phyloP scores from a whole-genome alignment of 1,140 invertebrate species.

The Pteromalus puparum region DNA sequence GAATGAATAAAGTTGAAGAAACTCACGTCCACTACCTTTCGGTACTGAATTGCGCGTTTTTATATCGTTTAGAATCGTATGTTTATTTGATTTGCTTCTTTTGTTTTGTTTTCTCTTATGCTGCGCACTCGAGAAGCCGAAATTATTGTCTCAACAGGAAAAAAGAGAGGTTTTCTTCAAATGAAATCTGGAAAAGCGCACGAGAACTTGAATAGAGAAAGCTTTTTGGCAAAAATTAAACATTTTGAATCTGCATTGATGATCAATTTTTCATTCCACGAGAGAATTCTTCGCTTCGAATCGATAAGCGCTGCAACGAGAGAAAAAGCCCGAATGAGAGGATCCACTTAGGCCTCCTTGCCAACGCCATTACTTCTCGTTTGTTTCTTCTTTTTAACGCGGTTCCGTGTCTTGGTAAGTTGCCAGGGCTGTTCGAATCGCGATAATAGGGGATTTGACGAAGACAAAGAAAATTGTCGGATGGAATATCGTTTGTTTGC shows the following conservation, averaged over 20 bases:
- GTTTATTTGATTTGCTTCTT: constrained; percentile 18
- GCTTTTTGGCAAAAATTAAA: not conserved
- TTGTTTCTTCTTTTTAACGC: not conserved
- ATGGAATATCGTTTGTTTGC: not conserved
- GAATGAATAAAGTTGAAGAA: constrained; percentile 4
- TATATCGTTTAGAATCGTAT: not conserved
- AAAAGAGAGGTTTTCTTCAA: not conserved
- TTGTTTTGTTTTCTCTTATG: not conserved
- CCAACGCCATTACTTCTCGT: not conserved
- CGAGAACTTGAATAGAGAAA: no score
- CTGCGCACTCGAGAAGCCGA: constrained; percentile 11
- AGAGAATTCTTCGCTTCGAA: not conserved
- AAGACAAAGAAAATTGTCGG: not conserved
- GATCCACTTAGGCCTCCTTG: not conserved
- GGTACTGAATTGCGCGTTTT: not conserved
- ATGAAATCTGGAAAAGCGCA: not conserved
- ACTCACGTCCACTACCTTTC: constrained; percentile 23
- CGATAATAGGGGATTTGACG: not conserved
- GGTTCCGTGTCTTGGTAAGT: not conserved
- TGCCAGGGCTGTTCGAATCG: not conserved
- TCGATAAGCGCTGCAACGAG: not conserved
- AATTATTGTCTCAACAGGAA: constrained; percentile 21
- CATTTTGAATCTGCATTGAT: not conserved
- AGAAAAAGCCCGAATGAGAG: not conserved
- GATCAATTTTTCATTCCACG: not conserved